Base-by-base conservation (phyloP, 2,797 vertebrate species). In the Gymnoscopelus microlampas region DNA sequence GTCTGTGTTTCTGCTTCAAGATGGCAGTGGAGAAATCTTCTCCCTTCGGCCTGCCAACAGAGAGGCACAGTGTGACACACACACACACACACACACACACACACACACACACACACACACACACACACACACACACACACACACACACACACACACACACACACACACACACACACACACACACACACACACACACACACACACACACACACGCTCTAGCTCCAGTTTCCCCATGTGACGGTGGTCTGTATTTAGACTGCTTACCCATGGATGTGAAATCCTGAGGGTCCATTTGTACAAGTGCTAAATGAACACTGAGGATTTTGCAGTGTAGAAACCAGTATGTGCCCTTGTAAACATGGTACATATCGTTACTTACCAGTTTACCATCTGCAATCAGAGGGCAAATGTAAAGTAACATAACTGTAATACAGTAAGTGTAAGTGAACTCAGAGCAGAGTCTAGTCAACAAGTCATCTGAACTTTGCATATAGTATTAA, bases 1-100 rank as follows among this genome's bases (percentile, higher is more conserved):
- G 93, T 55, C 93, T 87, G 53, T 91, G 90, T 39, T 94, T 95
- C 88, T 94, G 92, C 51, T 92, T 92, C 62, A 95, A 85, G 68
- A 95, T 95, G 53, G 94, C 94, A 1, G 93, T 94, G 70, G 94
- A 95, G 82, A 85, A 92, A 77, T 94, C 94, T 77, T 93, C 91
- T 51, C 78, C 87, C 81, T 93, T 94, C 9, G 85, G 61, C 56
- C 93, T 94, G 85, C 54, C 57, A 76, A 67, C 78, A 80, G 86
- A 77, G 77, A 78, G 64, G 72, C 73, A 75, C 51, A 73, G 71
- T 51, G 65, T 71, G 63, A 81, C 60, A 61, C 70, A 70, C 24
- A 19, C 53, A 54, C 68, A 57, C 81, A 81, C n/a, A 58, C 69
- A 58, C 15, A 49, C 73, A 26, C 53, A 65, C 54, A 15, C 11